Conservation (phyloP, 2,113 vertebrate genomes). For the Sinocyclocheilus anshuiensis region DNA sequence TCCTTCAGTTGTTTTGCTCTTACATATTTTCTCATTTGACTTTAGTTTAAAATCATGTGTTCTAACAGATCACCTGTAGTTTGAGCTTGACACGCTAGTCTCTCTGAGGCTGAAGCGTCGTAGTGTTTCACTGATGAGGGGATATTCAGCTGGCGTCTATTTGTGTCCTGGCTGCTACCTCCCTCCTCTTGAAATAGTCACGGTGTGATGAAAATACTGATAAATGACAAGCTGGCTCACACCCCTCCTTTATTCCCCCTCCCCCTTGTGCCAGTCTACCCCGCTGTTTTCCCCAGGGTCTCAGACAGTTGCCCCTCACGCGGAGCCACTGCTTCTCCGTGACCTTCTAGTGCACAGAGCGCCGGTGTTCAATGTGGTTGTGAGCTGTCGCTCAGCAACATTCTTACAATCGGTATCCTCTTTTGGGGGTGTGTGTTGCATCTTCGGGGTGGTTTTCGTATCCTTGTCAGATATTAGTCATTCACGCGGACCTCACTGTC, state of each 20-base stretch:
- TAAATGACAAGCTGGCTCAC: slow-evolving; percentile 58
- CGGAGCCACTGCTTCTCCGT: not conserved
- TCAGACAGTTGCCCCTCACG: slow-evolving; percentile 5
- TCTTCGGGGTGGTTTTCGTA: slow-evolving; percentile 6
- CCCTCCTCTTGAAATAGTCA: slow-evolving; percentile 57
- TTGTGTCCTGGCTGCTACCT: slow-evolving; percentile 56
- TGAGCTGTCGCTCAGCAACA: slow-evolving; percentile 16
- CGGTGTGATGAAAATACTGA: slow-evolving; percentile 63
- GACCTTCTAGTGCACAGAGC: not conserved
- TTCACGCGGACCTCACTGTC: slow-evolving; percentile 3
- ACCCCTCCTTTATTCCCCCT: slow-evolving; percentile 55
- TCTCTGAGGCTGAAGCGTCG: slow-evolving; percentile 5
- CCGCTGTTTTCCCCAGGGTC: slow-evolving; percentile 16
- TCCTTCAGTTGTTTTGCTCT: not conserved
- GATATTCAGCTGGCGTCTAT: slow-evolving; percentile 61
- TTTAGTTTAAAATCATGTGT: not conserved
- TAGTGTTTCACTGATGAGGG: slow-evolving; percentile 35
- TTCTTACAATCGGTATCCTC: slow-evolving; percentile 10
- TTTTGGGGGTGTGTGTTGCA: slow-evolving; percentile 1
- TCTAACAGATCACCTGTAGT: not conserved
- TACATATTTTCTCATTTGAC: not conserved
- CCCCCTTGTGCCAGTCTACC: slow-evolving; percentile 39
- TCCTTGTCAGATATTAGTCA: slow-evolving; percentile 30
- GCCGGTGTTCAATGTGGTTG: not conserved
- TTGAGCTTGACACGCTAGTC: not conserved